Percentiles rank a stretch among this genome's conserved stretches.
Conservation (phyloP, 2,797 vertebrate species). For the Platalea minor region DNA sequence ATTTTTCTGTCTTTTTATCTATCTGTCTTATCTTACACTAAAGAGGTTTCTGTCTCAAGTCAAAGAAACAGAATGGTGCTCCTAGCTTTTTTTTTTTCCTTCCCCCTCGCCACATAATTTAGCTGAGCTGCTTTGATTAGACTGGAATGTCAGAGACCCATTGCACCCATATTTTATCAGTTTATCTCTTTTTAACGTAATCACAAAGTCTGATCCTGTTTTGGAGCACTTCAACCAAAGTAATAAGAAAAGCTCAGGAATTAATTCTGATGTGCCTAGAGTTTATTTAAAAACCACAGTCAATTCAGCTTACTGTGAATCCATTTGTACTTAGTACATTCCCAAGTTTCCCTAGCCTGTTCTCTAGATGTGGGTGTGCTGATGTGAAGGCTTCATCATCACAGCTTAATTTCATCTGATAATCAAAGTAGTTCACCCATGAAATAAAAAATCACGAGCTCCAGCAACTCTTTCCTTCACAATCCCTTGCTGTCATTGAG, state of each 20-base stretch:
- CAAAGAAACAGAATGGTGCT: background rate
- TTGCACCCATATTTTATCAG: background rate
- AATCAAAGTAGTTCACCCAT: background rate
- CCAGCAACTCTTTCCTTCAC: background rate
- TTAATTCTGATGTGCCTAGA: background rate
- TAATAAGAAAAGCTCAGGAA: background rate
- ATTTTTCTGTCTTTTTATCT: background rate
- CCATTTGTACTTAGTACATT: background rate
- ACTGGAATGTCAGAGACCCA: background rate
- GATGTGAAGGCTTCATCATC: background rate
- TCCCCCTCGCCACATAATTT: fast-evolving
- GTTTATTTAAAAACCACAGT: background rate
- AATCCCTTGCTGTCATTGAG: background rate
- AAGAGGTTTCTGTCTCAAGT: background rate
- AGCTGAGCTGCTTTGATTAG: background rate
- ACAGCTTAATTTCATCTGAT: background rate
- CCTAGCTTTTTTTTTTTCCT: background rate
- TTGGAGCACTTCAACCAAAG: background rate
- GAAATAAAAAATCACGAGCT: background rate
- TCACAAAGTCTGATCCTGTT: background rate
- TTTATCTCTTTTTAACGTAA: background rate
- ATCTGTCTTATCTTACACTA: background rate
- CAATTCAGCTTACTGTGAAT: background rate
- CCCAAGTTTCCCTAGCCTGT: background rate
- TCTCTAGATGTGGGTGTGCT: background rate